Conservation (phyloP, 1,140 invertebrate genomes). For the Drosophila tani region DNA sequence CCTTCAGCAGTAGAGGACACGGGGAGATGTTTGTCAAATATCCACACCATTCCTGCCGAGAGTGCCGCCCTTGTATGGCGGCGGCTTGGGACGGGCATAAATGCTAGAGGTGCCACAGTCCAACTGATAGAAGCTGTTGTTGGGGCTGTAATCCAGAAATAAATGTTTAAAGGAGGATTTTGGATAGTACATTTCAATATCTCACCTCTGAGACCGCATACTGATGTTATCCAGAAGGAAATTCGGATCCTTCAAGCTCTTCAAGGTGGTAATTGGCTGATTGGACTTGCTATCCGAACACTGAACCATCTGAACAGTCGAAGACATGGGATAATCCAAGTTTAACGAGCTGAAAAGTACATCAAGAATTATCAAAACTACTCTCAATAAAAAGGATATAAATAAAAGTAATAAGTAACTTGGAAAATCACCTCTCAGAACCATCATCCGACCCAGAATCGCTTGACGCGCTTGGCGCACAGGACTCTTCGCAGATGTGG, state of each 20-base stretch:
- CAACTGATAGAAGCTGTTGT: slow-evolving; percentile 75
- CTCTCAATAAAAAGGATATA: too few species aligned
- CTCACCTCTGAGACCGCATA: slow-evolving; percentile 76
- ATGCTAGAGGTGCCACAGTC: slow-evolving; percentile 70
- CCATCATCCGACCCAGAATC: slow-evolving; percentile 65
- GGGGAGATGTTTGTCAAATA: slow-evolving; percentile 83
- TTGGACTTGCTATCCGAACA: slow-evolving; percentile 75
- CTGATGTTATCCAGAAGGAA: slow-evolving; percentile 78
- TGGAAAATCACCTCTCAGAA: slow-evolving; percentile 42
- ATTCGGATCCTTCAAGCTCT: slow-evolving; percentile 82
- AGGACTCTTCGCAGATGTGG: slow-evolving; percentile 83
- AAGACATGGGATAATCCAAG: slow-evolving; percentile 63
- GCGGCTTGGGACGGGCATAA: slow-evolving; percentile 80
- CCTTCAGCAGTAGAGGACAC: slow-evolving; percentile 79
- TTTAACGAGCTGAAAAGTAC: slow-evolving; percentile 45
- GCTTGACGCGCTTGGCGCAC: slow-evolving; percentile 48
- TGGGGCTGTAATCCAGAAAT: slow-evolving; percentile 55
- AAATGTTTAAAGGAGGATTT: not conserved
- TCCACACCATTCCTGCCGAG: slow-evolving; percentile 69
- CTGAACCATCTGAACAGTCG: slow-evolving; percentile 85
- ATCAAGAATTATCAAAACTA: not conserved
- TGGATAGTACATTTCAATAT: too few species aligned
- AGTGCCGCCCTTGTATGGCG: slow-evolving; percentile 79
- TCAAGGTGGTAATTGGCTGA: slow-evolving; percentile 79
- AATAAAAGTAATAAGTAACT: not conserved